Conservation (phyloP, 2,888 invertebrate species). For the Campaea margaritaria region DNA sequence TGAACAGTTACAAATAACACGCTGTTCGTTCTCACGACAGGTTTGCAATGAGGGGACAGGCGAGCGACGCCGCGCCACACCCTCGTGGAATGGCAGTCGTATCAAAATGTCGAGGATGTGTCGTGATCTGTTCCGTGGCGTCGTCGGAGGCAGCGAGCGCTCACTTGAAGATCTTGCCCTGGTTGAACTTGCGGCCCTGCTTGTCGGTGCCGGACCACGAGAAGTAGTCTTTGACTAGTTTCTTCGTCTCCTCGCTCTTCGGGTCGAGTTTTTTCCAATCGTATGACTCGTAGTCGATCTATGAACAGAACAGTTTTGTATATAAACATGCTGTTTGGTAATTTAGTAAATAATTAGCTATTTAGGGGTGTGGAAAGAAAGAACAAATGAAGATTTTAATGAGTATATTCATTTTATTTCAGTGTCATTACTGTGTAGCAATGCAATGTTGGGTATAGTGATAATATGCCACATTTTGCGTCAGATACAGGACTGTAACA, state of each 20-base stretch:
- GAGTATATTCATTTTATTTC: too few species aligned
- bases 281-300: slow-evolving; percentile 98
- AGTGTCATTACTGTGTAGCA: too few species aligned
- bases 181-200: slow-evolving; percentile 96
- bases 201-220: slow-evolving; percentile 95
- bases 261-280: slow-evolving; percentile 97
- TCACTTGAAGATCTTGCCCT: slow-evolving; percentile 99
- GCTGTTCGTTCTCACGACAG: slow-evolving; percentile 28
- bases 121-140: not conserved
- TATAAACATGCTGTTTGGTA: too few species aligned
- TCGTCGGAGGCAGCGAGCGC: not conserved
- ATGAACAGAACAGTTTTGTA: slow-evolving; percentile 10
- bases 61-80: slow-evolving; percentile 8
- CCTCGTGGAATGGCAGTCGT: slow-evolving; percentile 16
- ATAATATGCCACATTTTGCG: not conserved
- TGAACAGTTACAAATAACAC: slow-evolving; percentile 33
- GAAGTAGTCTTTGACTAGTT: slow-evolving; percentile 95
- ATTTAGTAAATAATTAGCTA: too few species aligned
- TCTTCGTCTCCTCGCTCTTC: slow-evolving; percentile 91
- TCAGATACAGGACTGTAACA: not conserved
- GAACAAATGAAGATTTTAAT: too few species aligned
- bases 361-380: too few species aligned
- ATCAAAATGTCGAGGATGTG: slow-evolving; percentile 13
- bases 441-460: not conserved
- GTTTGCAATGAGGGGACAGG: slow-evolving; percentile 16